Base-by-base conservation (phyloP, 1,140 invertebrate genomes). In the Dufourea novaeangliae region DNA sequence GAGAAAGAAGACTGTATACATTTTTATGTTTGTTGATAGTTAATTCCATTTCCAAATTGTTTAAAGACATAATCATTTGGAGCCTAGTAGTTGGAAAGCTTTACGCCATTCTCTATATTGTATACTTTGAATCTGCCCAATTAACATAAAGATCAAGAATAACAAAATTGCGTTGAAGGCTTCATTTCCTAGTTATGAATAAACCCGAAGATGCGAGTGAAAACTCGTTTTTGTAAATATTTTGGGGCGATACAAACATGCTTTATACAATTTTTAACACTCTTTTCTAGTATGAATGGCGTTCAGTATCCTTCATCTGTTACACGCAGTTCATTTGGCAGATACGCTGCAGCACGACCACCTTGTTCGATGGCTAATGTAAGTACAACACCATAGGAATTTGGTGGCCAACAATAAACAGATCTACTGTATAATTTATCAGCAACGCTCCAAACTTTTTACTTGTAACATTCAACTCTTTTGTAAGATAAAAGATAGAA, bases 331-430 rank as follows among this genome's bases (percentile, higher is more conserved):
- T 84, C 91, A 70, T 93, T 92, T 11, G 83, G 83, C 75, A 93
- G 94, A 82, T 95, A 95, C 86, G 94, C 93, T 44, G 94, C 95
- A 2, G 92, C 91, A 29, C 92, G 94, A 83, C 94, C 94, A 76
- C 93, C 92, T 52, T 95, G 94, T 89, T 95, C 94, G 72, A 95
- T 95, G 94, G 94, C 94, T 72, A 94, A 94, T 92, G 95, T 95
- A 83, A 90, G 88, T 89, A 78, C 39, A 17, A 57, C 39, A 69
- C 37, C 17, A 12, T 82, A 57, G 12, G 57, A 32, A 22, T 17
- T 1, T 12, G 27, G 2, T 32, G 29, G 1, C 20, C 20, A n/a
- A 10, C 12, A 17, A n/a, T 2, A 11, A 20, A 34, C 8, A 37
- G n/a, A n/a, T n/a, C n/a, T 37, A 37, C 25, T 17, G 25, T 44